Evolutionary conservation across 2,888 invertebrate species (phyloP), one percentile per base, ranked within the genome.

Genomic region (Xylota segnis): DNA sequence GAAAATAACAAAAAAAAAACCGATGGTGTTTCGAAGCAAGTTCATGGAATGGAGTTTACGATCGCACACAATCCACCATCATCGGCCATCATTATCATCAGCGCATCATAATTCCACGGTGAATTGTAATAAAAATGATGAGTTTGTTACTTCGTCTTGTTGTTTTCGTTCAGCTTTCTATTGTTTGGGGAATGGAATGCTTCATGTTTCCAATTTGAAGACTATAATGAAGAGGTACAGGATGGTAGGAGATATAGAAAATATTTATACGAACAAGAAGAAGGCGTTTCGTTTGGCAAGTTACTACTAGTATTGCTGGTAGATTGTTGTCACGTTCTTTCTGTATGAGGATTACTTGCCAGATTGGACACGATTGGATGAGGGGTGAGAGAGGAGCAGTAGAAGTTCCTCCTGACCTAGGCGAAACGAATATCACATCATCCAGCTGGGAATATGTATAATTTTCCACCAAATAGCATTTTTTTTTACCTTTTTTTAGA

Each of bases 51-150:
- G 40, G 43, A 63, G 45, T 61, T 61, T 74, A 68, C 61, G 66
- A 72, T 71, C 59, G 54, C 27, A 50, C 27, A 50, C 76, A 71
- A 71, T 71, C 52, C 65, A 37, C 45, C 23, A 59, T 84, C 81
- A 84, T 81, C 75, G 71, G 54, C 76, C 76, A 50, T 75, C 84
- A 84, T 75, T 84, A 75, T 84, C 37, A 71, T 61, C 66, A 23
- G 72, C 54, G 59, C 66, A 72, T 84, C 81, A 86, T 86, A 86
- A 86, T 86, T 76, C 81, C 76, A 71, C 72, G 72, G 65, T 66
- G 72, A 78, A 83, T 83, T 66, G 83, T 78, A 78, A 83, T 78
- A 83, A 78, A 72, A 72, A 61, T 72, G 84, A 84, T 75, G 79
- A 74, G 83, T 79, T 70, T 77, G 52, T 50, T 27, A 56, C 18